These are phyloP conservation scores for Lophotis ruficrista DNA, from an alignment of 2,113 vertebrate genomes.

Conservation along the genomic window DNA sequence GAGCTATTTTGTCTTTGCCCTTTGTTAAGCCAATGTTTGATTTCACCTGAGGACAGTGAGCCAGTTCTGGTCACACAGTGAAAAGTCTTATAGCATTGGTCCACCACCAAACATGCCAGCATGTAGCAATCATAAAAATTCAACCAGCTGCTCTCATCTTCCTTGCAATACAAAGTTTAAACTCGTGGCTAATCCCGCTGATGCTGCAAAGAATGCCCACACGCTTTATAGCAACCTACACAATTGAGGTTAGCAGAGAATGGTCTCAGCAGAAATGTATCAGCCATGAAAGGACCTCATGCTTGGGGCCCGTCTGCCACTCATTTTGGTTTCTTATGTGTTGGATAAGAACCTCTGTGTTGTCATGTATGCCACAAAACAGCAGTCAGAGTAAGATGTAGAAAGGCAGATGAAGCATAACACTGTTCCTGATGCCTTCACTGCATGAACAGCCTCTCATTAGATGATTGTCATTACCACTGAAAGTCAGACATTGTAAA, in stretches of 20 bases:
- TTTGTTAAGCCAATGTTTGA: neutral
- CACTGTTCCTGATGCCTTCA: neutral
- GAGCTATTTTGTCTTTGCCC: neutral
- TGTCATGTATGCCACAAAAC: neutral
- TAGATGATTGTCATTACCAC: neutral
- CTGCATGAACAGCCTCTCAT: neutral
- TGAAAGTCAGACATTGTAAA: neutral
- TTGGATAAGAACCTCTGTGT: neutral
- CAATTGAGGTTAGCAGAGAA: neutral
- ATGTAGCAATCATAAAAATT: neutral
- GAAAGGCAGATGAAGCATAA: neutral
- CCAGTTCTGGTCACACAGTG: accelerated
- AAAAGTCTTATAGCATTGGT: neutral
- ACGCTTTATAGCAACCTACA: neutral
- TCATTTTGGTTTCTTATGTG: neutral
- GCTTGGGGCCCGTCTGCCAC: neutral
- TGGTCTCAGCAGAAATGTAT: neutral
- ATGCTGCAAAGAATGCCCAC: neutral
- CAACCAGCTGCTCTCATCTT: neutral
- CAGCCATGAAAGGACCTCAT: neutral
- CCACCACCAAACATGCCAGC: neutral
- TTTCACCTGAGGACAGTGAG: neutral
- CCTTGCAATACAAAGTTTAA: neutral
- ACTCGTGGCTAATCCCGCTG: accelerated
- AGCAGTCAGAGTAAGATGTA: neutral